phyloP scores from a whole-genome alignment of 2,797 vertebrate genomes.

The Rhincodon typus region DNA sequence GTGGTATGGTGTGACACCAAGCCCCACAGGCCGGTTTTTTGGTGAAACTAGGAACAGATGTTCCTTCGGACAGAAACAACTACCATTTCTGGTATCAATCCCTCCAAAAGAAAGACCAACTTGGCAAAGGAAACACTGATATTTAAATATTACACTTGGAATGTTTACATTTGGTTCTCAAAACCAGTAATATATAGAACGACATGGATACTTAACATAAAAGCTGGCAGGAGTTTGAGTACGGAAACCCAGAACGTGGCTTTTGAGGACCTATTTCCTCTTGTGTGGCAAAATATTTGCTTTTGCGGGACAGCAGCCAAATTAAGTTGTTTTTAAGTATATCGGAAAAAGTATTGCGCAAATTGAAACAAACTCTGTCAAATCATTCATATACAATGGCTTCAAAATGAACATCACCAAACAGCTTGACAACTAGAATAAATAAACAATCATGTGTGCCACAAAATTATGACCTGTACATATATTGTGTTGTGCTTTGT shows the following conservation, averaged over 20 bases:
- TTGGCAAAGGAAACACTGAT: not conserved
- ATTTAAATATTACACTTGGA: conserved; percentile 24
- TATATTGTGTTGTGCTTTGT: not conserved
- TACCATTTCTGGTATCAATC: not conserved
- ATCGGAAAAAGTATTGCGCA: not conserved
- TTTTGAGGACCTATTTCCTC: conserved; percentile 10
- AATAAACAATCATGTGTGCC: not conserved
- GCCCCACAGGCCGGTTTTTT: not conserved
- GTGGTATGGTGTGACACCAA: not conserved
- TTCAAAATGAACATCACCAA: not conserved
- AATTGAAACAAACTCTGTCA: not conserved
- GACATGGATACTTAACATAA: not conserved
- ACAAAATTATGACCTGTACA: not conserved
- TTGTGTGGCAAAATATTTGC: conserved; percentile 21
- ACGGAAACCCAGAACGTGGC: not conserved
- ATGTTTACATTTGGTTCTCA: not conserved
- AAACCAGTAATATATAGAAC: not conserved
- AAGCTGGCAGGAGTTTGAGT: not conserved
- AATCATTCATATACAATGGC: not conserved
- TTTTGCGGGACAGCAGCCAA: not conserved
- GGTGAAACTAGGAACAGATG: not conserved
- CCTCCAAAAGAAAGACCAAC: not conserved
- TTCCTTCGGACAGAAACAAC: not conserved
- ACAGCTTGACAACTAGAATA: not conserved
- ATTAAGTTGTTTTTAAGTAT: not conserved